A percentile compares a stretch with the other conserved stretches of the same genome.
These are phyloP conservation scores for Ericerus pela DNA, from an alignment of 1,140 invertebrate genomes.

Conservation along the genomic window DNA sequence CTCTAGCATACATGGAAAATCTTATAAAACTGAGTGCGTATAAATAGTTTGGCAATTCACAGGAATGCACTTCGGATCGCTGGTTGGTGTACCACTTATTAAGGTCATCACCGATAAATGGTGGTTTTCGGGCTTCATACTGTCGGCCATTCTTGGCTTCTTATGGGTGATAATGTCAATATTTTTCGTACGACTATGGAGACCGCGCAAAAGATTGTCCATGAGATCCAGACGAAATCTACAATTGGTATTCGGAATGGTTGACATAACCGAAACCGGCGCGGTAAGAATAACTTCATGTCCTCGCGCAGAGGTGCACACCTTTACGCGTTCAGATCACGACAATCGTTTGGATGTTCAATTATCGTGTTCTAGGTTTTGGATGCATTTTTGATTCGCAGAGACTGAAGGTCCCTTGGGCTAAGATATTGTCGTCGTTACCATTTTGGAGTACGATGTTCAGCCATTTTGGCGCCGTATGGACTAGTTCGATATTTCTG, in stretches of 20 bases:
- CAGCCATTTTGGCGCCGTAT: neutral
- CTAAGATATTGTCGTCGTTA: neutral
- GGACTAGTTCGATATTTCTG: neutral
- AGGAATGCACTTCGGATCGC: neutral
- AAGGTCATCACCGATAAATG: neutral
- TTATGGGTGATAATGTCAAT: neutral
- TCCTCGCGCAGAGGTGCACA: too few relatives aligned
- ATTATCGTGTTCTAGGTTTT: too few relatives aligned
- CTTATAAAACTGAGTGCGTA: too few relatives aligned
- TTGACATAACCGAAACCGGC: neutral
- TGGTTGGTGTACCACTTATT: neutral
- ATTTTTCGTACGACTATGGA: neutral
- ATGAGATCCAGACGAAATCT: neutral
- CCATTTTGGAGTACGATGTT: neutral
- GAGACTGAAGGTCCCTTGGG: neutral
- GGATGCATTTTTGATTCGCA: slow-evolving; percentile 9
- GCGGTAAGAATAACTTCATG: neutral
- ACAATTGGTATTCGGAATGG: neutral
- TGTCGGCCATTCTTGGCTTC: neutral
- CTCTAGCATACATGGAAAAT: too few relatives aligned
- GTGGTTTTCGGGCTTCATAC: neutral
- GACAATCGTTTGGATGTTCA: too few relatives aligned
- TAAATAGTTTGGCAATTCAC: too few relatives aligned
- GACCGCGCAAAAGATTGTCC: neutral
- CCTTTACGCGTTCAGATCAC: too few relatives aligned